Evolutionary conservation across 2,113 vertebrate genomes (phyloP).

Genomic region (Anser brachyrhynchus): DNA sequence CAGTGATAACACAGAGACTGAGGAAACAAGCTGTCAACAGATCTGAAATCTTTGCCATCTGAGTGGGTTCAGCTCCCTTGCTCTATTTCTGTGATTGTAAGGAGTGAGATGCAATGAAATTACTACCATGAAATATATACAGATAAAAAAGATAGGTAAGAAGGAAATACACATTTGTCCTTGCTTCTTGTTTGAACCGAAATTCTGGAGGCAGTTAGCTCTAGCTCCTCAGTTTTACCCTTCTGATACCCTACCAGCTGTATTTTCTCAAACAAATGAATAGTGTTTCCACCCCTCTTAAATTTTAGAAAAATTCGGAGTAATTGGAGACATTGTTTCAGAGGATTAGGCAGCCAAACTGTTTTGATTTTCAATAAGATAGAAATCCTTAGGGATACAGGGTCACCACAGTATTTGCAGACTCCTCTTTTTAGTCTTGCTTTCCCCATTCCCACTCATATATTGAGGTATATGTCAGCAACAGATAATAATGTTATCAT

Average conservation of each 20-base stretch:
- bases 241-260: background rate
- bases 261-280: background rate
- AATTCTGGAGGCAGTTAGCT: background rate
- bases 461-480: background rate
- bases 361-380: background rate
- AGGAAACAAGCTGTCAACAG: conserved; percentile 38
- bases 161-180: background rate
- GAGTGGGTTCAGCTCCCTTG: background rate
- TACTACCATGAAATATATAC: background rate
- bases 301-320: background rate
- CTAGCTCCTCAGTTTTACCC: background rate
- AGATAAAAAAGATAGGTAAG: background rate
- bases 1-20: background rate
- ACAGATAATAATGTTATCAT: background rate
- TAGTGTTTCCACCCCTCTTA: background rate
- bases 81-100: background rate
- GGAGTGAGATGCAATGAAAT: background rate
- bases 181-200: background rate
- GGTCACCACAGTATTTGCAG: background rate
- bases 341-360: background rate
- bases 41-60: background rate
- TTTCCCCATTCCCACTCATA: background rate
- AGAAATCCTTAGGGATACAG: background rate
- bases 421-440: background rate
- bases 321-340: background rate